Evolutionary conservation across 2,888 invertebrate species (phyloP), one percentile per base, ranked within the genome.

Genomic region (Tiliacea aurago): DNA sequence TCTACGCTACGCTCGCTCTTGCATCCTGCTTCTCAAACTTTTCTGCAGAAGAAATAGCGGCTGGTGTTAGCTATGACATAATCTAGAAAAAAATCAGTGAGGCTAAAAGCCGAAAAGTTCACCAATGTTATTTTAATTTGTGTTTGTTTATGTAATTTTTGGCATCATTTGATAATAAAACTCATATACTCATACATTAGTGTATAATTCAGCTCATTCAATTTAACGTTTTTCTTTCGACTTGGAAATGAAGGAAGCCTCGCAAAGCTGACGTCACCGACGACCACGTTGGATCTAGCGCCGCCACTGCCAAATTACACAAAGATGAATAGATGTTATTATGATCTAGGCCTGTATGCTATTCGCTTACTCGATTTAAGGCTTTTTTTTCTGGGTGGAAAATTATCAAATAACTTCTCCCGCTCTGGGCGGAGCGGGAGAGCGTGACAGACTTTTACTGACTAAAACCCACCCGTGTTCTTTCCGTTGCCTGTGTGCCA

Each of bases 341-440:
- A 15, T 41, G 56, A 73, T 28, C 28, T 73, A 65, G 20, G 43
- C 66, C 56, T 23, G 33, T 49, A 18, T 58, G 49, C 4, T 49
- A 58, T 73, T 65, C 28, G n/a, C 65, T 56, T 20, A 43, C 45
- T 20, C 23, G 55, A 72, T 49, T 43, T 64, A 56, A 43, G 47
- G 33, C n/a, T n/a, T n/a, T n/a, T n/a, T n/a, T n/a, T n/a, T n/a
- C n/a, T n/a, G n/a, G n/a, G n/a, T n/a, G n/a, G n/a, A n/a, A n/a
- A n/a, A n/a, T n/a, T n/a, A n/a, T n/a, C n/a, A n/a, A n/a, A n/a
- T n/a, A n/a, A n/a, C n/a, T n/a, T n/a, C n/a, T n/a, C n/a, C n/a
- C n/a, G n/a, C n/a, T n/a, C n/a, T n/a, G n/a, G n/a, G n/a, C n/a
- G n/a, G n/a, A n/a, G n/a, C n/a, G n/a, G n/a, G n/a, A n/a, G n/a